phyloP scores from a whole-genome alignment of 2,797 vertebrate genomes.

The Sebastes taczanowskii region DNA sequence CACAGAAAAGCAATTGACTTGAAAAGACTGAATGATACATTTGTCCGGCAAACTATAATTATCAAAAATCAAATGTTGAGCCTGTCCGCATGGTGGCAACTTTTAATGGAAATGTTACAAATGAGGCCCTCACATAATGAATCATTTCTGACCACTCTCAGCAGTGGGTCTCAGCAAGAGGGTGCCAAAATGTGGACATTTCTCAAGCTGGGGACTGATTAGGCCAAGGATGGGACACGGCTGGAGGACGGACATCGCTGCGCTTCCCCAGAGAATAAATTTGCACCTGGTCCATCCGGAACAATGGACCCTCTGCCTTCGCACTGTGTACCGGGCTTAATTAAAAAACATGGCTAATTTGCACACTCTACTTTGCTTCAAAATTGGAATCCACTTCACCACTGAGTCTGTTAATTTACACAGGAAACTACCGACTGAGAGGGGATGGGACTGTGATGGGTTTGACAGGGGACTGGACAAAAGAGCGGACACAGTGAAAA shows the following conservation, averaged over 20 bases:
- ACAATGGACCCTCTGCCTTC: slow-evolving; percentile 81
- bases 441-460: slow-evolving; percentile 86
- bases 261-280: slow-evolving; percentile 92
- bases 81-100: slow-evolving; percentile 83
- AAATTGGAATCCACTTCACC: slow-evolving; percentile 96
- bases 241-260: slow-evolving; percentile 87
- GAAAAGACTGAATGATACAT: slow-evolving; percentile 71
- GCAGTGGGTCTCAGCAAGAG: slow-evolving; percentile 87
- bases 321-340: slow-evolving; percentile 89
- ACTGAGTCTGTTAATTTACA: slow-evolving; percentile 99
- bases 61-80: slow-evolving; percentile 87
- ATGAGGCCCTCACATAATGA: slow-evolving; percentile 93
- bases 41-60: slow-evolving; percentile 84
- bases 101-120: slow-evolving; percentile 94
- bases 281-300: slow-evolving; percentile 91
- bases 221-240: slow-evolving; percentile 88
- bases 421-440: slow-evolving; percentile 92
- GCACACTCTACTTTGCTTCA: slow-evolving; percentile 89
- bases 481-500: slow-evolving; percentile 71
- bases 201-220: slow-evolving; percentile 93
- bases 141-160: slow-evolving; percentile 91
- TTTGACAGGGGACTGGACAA: slow-evolving; percentile 88
- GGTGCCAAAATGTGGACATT: slow-evolving; percentile 87
- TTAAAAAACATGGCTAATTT: slow-evolving; percentile 98
- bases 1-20: slow-evolving; percentile 55